phyloP scores from a whole-genome alignment of 2,113 vertebrate species.

The Dolichallabes microphthalmus region DNA sequence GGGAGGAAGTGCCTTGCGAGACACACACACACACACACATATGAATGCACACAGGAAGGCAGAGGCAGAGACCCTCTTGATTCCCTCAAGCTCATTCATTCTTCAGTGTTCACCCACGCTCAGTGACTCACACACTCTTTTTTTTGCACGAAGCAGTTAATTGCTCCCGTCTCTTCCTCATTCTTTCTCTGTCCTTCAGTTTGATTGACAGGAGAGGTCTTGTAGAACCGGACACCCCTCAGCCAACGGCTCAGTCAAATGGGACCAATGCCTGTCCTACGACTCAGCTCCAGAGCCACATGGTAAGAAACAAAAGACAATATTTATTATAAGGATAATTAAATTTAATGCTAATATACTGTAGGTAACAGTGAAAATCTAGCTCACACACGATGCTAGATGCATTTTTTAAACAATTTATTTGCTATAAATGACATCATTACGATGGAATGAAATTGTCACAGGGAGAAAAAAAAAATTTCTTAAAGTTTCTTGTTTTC shows the following conservation, averaged over 20 bases:
- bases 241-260: conserved; percentile 78
- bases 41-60: conserved; percentile 32
- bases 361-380: neutral
- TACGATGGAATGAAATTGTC: neutral
- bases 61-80: conserved; percentile 41
- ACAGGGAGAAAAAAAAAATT: no score
- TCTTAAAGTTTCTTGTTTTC: neutral
- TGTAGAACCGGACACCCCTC: conserved; percentile 80
- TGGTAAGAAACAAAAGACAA: conserved; percentile 74
- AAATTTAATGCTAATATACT: neutral
- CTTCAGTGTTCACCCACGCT: conserved; percentile 38
- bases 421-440: neutral
- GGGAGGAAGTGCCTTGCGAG: conserved; percentile 36
- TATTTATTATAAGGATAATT: neutral
- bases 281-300: conserved; percentile 84
- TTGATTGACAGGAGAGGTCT: conserved; percentile 90
- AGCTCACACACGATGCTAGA: neutral
- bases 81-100: conserved; percentile 34
- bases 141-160: conserved; percentile 17
- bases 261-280: conserved; percentile 81
- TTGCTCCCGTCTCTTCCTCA: neutral
- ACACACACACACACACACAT: conserved; percentile 22
- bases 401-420: no score
- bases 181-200: conserved; percentile 61
- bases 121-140: conserved; percentile 36